These are phyloP conservation scores for Antrozous pallidus DNA, from an alignment of 2,797 vertebrate species.

Conservation along the genomic window DNA sequence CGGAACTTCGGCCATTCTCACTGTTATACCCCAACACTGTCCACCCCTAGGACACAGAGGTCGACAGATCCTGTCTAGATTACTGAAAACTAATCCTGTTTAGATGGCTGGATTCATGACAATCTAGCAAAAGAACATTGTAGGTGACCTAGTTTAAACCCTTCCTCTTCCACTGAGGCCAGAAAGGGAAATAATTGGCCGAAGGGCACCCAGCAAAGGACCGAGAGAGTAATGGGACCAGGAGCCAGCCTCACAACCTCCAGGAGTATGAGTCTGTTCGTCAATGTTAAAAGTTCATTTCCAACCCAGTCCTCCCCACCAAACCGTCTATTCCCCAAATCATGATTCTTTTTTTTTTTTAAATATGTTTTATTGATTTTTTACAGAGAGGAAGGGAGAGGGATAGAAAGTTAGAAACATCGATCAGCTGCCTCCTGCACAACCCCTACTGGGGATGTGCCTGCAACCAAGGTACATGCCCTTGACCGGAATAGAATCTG, in stretches of 20 bases:
- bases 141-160: background rate
- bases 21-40: background rate
- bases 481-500: too few species aligned
- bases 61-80: background rate
- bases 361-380: too few species aligned
- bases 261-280: background rate
- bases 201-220: background rate
- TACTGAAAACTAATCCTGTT: background rate
- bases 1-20: background rate
- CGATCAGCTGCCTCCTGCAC: too few species aligned
- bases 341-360: too few species aligned
- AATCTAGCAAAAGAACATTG: background rate
- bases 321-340: background rate
- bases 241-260: background rate
- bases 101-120: background rate
- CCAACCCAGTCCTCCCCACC: accelerated
- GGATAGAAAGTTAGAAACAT: too few species aligned
- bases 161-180: background rate
- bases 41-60: background rate
- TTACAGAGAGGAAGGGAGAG: too few species aligned
- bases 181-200: background rate
- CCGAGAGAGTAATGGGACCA: background rate
- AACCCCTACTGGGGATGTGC: too few species aligned
- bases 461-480: too few species aligned
- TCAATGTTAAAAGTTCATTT: background rate